Conservation (phyloP, 1,140 invertebrate species). For the Cryptotermes secundus region DNA sequence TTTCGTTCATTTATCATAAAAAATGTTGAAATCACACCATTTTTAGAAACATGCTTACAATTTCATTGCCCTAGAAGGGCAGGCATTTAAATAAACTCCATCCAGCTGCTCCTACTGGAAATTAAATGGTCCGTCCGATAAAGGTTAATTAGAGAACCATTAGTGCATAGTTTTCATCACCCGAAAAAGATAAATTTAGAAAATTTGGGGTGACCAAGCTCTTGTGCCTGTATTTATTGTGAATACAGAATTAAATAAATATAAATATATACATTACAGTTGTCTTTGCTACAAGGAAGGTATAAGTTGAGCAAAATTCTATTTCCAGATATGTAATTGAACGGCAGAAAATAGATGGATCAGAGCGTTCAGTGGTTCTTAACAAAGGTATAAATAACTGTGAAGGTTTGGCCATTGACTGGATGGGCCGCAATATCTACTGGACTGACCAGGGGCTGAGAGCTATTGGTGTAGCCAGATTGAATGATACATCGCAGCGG, state of each 20-base stretch:
- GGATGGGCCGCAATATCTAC: constrained; percentile 77
- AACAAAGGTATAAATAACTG: constrained; percentile 55
- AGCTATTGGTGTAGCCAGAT: constrained; percentile 60
- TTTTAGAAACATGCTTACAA: no score
- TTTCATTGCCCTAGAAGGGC: no score
- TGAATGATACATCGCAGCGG: constrained; percentile 54
- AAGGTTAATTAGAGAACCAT: no score
- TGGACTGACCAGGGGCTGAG: constrained; percentile 72
- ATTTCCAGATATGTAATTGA: constrained; percentile 51
- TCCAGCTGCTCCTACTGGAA: no score
- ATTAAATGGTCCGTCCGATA: no score
- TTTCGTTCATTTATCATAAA: no score
- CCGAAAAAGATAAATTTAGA: no score
- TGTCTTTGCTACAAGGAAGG: background rate
- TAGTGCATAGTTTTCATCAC: no score
- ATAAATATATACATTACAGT: background rate
- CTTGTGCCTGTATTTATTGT: no score
- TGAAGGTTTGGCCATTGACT: constrained; percentile 75
- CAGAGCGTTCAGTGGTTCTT: constrained; percentile 46
- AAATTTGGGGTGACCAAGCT: no score
- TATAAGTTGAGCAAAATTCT: background rate
- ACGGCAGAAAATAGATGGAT: constrained; percentile 48
- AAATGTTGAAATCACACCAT: no score
- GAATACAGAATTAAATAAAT: background rate
- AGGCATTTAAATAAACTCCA: no score